Base-by-base conservation (phyloP, 2,797 vertebrate genomes). In the Brotula barbata region DNA sequence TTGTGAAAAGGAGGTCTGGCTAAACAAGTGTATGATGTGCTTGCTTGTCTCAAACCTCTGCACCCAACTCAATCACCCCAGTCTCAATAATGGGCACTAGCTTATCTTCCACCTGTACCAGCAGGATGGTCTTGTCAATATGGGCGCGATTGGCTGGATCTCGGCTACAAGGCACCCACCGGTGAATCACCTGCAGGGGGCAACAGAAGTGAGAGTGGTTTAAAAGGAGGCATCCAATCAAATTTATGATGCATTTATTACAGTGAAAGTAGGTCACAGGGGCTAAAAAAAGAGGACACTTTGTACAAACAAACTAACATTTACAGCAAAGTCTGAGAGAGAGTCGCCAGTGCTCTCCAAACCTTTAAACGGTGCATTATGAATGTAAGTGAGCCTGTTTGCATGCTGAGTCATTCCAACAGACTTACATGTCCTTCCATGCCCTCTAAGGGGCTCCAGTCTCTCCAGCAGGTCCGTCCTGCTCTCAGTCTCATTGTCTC, bases 131-230 rank as follows among this genome's bases (percentile, higher is more conserved):
- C 90, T 96, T 98, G 90, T 99, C 95, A 82, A 97, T 96, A 87
- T 98, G 97, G 87, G 96, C 98, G 78, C 96, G 94, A 87, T 88
- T 94, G 87, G 93, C 92, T 83, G 94, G 94, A 85, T 99, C 97
- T 90, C 96, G 94, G 91, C 95, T 97, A 93, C 95, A 98, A 97
- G 96, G 96, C 94, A 98, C 94, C 96, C 96, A 99, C 87, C 96
- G 96, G 96, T 99, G 96, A 96, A 99, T 96, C 93, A 98, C 97
- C 96, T 99, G 69, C 57, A 71, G 46, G 36, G 67, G 51, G 39
- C 19, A 45, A 70, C 37, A 75, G 25, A 64, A 31, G n/a, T 28
- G 20, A 39, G 1, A 4, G 49, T 1, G 3, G 17, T 37, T 20
- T 41, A 47, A 68, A 36, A 52, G 49, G 21, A 23, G 6, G 48